A percentile compares a stretch with the other conserved stretches of the same genome.
Evolutionary conservation across 2,888 invertebrate genomes (phyloP).

Genomic region (Ditula angustiorana): DNA sequence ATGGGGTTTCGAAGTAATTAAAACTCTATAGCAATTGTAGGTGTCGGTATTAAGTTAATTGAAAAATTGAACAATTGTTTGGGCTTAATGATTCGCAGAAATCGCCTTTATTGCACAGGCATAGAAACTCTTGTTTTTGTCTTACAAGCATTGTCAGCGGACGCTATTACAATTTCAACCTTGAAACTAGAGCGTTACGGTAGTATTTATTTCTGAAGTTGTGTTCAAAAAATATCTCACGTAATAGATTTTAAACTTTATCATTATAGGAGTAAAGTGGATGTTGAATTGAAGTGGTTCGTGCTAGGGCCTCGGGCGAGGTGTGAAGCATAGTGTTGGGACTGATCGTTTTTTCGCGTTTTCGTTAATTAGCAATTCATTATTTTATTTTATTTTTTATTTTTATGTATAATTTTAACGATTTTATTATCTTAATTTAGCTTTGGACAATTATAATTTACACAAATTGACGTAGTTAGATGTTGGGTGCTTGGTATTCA

Average conservation of each 20-base stretch:
- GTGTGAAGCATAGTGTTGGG: constrained; percentile 34
- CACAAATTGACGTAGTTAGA: too few species aligned
- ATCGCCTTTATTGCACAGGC: constrained; percentile 13
- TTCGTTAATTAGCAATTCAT: constrained; percentile 28
- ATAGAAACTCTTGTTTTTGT: constrained; percentile 28
- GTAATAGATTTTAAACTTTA: constrained; percentile 9
- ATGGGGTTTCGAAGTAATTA: constrained; percentile 26
- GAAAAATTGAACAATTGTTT: constrained; percentile 34
- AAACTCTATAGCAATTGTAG: constrained; percentile 17
- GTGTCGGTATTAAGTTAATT: constrained; percentile 29
- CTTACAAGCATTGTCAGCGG: constrained; percentile 14
- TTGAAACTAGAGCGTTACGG: neutral
- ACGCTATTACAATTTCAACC: neutral
- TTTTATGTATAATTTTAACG: too few species aligned
- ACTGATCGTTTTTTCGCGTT: neutral
- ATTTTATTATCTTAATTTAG: too few species aligned
- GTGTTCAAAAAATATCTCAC: neutral
- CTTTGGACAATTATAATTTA: too few species aligned
- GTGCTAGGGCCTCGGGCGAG: constrained; percentile 15
- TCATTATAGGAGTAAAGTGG: neutral
- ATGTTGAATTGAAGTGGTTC: neutral
- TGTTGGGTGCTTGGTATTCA: too few species aligned
- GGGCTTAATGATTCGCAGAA: constrained; percentile 15
- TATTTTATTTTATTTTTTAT: neutral
- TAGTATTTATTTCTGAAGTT: neutral